Evolutionary conservation across 2,888 invertebrate species (phyloP).

Genomic region (Lepidonotus clava): DNA sequence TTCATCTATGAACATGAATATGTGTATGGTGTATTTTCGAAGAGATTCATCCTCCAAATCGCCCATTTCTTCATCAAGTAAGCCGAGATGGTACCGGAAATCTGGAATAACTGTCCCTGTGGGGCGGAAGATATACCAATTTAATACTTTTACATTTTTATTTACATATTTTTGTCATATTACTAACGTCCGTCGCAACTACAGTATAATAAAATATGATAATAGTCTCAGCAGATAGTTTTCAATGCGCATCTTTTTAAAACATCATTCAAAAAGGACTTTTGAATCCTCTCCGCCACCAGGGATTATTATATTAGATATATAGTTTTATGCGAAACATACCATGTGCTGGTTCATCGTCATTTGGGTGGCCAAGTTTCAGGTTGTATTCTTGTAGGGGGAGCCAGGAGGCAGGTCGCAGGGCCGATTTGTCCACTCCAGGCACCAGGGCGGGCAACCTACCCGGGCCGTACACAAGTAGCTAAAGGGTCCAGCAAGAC

Average conservation of each 20-base stretch:
- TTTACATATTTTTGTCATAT: not conserved
- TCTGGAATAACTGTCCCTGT: not conserved
- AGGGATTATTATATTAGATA: not conserved
- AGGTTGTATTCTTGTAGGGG: not conserved
- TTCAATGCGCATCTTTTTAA: not conserved
- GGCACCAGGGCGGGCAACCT: not conserved
- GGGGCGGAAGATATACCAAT: no score
- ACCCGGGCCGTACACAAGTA: slow-evolving; percentile 9
- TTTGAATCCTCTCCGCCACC: not conserved
- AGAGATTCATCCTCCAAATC: not conserved
- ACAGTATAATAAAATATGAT: not conserved
- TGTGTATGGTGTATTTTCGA: not conserved
- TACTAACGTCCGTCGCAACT: not conserved
- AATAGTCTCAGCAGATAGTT: not conserved
- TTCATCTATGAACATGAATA: slow-evolving; percentile 14
- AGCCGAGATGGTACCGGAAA: not conserved
- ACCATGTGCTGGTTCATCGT: not conserved
- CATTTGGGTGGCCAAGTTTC: not conserved
- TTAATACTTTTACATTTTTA: no score
- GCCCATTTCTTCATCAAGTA: not conserved
- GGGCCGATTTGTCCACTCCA: not conserved
- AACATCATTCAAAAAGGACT: not conserved
- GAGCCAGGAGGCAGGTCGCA: not conserved
- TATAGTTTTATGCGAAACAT: not conserved
- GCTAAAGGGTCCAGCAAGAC: no score